These are phyloP conservation scores for Rhabdornis inornatus DNA, from an alignment of 2,113 vertebrate species.

Conservation along the genomic window DNA sequence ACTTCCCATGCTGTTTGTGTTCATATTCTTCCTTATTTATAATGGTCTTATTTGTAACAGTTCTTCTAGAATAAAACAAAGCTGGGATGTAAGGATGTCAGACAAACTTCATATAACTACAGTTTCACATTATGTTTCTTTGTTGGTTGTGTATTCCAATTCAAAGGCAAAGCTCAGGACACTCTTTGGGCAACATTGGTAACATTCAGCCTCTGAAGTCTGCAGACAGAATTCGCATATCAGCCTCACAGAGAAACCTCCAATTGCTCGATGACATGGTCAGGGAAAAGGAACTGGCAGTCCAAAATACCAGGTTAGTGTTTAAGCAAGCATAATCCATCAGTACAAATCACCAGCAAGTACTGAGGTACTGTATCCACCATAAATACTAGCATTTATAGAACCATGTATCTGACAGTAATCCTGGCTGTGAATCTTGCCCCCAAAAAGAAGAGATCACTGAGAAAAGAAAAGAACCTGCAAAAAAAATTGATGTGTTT, in stretches of 20 bases:
- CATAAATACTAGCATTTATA: background rate
- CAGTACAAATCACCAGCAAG: background rate
- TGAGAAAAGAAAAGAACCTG: background rate
- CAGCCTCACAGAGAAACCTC: slow-evolving; percentile 67
- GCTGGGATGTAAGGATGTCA: background rate
- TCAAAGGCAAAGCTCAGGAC: slow-evolving; percentile 44
- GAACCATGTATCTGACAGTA: background rate
- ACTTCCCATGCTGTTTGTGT: background rate
- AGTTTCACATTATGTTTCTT: background rate
- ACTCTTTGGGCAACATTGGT: background rate
- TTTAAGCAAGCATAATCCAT: background rate
- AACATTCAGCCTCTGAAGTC: background rate
- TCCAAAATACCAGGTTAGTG: slow-evolving; percentile 77
- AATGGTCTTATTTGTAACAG: background rate
- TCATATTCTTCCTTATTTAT: background rate
- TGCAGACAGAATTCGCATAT: slow-evolving; percentile 46
- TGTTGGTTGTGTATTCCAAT: background rate
- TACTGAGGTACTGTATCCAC: background rate
- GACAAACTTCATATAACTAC: background rate
- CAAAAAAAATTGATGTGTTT: rapidly evolving
- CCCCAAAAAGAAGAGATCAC: background rate
- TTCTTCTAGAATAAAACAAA: background rate
- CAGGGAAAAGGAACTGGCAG: slow-evolving; percentile 69
- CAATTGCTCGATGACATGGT: slow-evolving; percentile 66
- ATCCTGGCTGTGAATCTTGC: background rate